Conservation (phyloP, 1,140 invertebrate species). For the Drosophila tani region DNA sequence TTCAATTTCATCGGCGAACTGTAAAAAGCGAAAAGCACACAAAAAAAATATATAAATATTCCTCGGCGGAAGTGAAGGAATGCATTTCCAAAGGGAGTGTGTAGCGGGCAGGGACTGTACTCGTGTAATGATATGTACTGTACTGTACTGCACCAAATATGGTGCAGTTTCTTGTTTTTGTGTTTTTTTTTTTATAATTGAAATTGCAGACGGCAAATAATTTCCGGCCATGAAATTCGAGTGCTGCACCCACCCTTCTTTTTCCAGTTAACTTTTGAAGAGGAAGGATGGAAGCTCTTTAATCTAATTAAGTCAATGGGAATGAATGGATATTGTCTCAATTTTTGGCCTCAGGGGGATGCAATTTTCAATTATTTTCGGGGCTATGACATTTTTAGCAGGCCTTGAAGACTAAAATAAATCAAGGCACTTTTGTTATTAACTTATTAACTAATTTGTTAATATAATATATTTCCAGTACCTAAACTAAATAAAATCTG, state of each 20-base stretch:
- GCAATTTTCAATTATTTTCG: slow-evolving; percentile 5
- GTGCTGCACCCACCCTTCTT: slow-evolving; percentile 62
- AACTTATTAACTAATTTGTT: neutral
- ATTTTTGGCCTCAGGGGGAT: neutral
- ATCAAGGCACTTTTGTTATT: neutral
- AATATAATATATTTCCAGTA: neutral
- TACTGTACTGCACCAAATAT: slow-evolving; percentile 8
- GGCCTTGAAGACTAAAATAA: neutral
- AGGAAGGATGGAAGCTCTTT: slow-evolving; percentile 55
- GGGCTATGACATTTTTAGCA: too few relatives aligned
- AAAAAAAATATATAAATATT: neutral
- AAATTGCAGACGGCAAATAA: slow-evolving; percentile 79
- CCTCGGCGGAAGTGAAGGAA: slow-evolving; percentile 45
- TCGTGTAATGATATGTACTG: slow-evolving; percentile 6
- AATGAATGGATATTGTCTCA: slow-evolving; percentile 28
- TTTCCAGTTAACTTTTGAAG: neutral
- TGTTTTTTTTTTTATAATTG: slow-evolving; percentile 57
- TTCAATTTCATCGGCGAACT: slow-evolving; percentile 55
- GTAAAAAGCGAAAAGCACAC: slow-evolving; percentile 28
- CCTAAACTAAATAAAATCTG: neutral
- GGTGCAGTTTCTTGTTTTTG: slow-evolving; percentile 35
- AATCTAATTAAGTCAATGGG: slow-evolving; percentile 69
- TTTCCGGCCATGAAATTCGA: slow-evolving; percentile 79
- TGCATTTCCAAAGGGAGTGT: slow-evolving; percentile 41
- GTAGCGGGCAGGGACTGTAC: slow-evolving; percentile 19